A percentile compares a stretch with the other conserved stretches of the same genome.
phyloP scores from a whole-genome alignment of 2,888 invertebrate species.

The Halocaridina rubra region DNA sequence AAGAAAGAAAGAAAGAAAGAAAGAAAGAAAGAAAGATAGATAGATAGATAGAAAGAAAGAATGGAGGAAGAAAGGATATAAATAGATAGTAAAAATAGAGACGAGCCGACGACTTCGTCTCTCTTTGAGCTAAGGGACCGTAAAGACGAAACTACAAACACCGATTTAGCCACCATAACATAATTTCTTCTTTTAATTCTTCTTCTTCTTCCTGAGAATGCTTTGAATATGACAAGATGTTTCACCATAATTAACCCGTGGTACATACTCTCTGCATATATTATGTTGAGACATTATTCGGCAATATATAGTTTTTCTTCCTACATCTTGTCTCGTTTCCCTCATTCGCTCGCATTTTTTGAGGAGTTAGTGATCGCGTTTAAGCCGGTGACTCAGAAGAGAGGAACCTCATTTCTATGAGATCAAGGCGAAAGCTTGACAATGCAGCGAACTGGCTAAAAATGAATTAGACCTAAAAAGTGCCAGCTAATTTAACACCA shows the following conservation, averaged over 20 bases:
- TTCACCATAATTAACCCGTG: too few species aligned
- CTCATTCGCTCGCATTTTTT: neutral
- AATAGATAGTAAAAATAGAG: neutral
- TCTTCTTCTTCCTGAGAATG: neutral
- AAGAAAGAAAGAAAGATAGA: neutral
- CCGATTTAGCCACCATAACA: too few species aligned
- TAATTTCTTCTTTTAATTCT: neutral
- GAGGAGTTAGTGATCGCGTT: too few species aligned
- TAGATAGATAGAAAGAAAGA: neutral
- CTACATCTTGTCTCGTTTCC: neutral
- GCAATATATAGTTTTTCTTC: too few species aligned
- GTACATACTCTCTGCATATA: too few species aligned
- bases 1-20: neutral
- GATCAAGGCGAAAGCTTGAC: neutral
- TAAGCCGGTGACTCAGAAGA: neutral
- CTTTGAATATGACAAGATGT: too few species aligned
- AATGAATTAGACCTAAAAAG: neutral
- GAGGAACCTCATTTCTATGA: neutral
- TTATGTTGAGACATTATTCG: too few species aligned
- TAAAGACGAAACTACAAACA: too few species aligned
- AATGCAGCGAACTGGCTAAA: neutral
- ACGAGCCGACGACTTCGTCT: too few species aligned
- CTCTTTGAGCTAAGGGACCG: too few species aligned
- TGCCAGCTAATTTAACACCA: neutral
- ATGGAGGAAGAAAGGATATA: neutral